Evolutionary conservation across 2,888 invertebrate genomes (phyloP).

Genomic region (Xestia rhomboidea): DNA sequence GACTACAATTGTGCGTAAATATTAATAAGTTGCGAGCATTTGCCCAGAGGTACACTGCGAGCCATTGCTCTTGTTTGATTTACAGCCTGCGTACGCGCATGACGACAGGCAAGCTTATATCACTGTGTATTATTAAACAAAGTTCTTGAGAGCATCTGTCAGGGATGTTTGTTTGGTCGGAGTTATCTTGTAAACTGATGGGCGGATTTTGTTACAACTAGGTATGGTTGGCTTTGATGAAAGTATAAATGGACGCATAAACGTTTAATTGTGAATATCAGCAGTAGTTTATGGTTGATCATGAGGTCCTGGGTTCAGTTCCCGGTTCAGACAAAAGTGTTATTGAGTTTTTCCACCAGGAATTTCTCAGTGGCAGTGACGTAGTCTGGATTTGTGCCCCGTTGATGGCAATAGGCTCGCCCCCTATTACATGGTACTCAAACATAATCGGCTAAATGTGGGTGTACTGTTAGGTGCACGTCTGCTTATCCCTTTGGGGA

Average conservation of each 20-base stretch:
- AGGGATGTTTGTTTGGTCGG: slow-evolving; percentile 10
- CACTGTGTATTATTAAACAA: slow-evolving; percentile 47
- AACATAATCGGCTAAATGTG: too few relatives aligned
- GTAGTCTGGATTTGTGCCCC: too few relatives aligned
- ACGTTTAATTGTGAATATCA: background rate
- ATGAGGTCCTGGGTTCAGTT: too few relatives aligned
- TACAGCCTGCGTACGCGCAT: slow-evolving; percentile 44
- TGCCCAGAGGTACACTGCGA: slow-evolving; percentile 51
- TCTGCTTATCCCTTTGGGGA: too few relatives aligned
- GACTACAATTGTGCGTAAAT: slow-evolving; percentile 58
- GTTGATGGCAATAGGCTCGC: too few relatives aligned
- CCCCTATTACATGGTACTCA: too few relatives aligned
- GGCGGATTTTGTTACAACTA: slow-evolving; percentile 23
- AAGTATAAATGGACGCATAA: background rate
- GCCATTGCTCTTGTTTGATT: slow-evolving; percentile 58
- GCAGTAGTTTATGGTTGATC: background rate
- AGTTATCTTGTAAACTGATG: slow-evolving; percentile 25
- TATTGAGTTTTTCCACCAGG: too few relatives aligned
- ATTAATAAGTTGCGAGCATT: slow-evolving; percentile 57
- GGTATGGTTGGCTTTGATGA: background rate
- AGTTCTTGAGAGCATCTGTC: slow-evolving; percentile 49
- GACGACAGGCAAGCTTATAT: slow-evolving; percentile 57
- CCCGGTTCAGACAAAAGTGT: too few relatives aligned
- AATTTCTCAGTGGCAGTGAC: too few relatives aligned
- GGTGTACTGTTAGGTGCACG: too few relatives aligned